Conservation (phyloP, 2,888 invertebrate species). For the Homarus gammarus region DNA sequence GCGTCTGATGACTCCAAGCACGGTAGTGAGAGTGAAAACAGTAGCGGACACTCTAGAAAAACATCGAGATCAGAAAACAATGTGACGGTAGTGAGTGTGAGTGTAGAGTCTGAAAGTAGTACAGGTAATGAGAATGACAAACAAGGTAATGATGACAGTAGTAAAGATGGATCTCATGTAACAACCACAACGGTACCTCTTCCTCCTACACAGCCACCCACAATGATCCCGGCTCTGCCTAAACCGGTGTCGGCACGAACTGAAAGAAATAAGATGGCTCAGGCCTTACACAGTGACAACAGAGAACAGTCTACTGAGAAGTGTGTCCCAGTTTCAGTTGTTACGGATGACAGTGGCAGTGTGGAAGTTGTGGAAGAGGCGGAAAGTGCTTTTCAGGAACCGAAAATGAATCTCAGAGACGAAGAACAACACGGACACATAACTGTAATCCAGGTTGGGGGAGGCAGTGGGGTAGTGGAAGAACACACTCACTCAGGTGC, state of each 20-base stretch:
- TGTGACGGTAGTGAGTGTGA: constrained; percentile 46
- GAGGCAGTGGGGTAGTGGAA: not conserved
- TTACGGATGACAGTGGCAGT: constrained; percentile 10
- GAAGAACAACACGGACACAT: constrained; percentile 20
- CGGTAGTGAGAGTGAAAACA: constrained; percentile 40
- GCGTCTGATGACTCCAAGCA: constrained; percentile 48
- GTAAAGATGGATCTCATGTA: constrained; percentile 7
- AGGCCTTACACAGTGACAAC: constrained; percentile 18
- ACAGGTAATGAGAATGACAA: constrained; percentile 37
- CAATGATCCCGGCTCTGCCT: constrained; percentile 59
- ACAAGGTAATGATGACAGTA: constrained; percentile 14
- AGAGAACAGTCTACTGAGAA: not conserved
- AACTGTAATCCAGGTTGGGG: constrained; percentile 50
- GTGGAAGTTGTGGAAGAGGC: not conserved
- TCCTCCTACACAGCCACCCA: constrained; percentile 4
- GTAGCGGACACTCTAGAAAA: constrained; percentile 29
- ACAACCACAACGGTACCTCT: not conserved
- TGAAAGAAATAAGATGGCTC: constrained; percentile 52
- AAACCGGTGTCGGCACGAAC: constrained; percentile 68
- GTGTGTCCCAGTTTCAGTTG: not conserved
- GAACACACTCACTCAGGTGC: not conserved
- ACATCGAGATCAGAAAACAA: constrained; percentile 42
- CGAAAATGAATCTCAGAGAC: not conserved
- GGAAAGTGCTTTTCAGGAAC: not conserved
- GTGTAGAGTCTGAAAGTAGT: constrained; percentile 7